Evolutionary conservation across 2,113 vertebrate species (phyloP).

Genomic region (Protomyctophum bolini): DNA sequence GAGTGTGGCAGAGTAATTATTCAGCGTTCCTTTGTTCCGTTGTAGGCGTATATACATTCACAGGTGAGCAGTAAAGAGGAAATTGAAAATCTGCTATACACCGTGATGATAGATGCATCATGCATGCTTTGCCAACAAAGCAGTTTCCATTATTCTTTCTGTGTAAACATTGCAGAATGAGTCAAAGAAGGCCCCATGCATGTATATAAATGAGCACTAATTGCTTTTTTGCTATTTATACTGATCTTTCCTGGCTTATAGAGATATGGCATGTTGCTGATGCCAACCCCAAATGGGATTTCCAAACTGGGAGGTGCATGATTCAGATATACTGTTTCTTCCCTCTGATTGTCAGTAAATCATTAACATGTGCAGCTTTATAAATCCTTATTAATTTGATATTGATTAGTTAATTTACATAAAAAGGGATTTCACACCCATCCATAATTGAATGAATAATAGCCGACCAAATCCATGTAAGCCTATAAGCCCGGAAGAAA

Average conservation of each 20-base stretch:
- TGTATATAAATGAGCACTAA: conserved; percentile 70
- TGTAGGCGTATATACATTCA: background rate
- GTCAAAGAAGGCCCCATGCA: conserved; percentile 46
- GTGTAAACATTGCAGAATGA: conserved; percentile 61
- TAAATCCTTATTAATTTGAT: conserved; percentile 59
- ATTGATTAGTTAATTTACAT: conserved; percentile 65
- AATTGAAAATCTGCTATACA: conserved; percentile 30
- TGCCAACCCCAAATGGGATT: conserved; percentile 76
- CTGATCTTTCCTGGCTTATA: conserved; percentile 69
- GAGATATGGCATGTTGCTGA: conserved; percentile 69
- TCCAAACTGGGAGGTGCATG: conserved; percentile 66
- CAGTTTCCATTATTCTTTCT: conserved; percentile 66
- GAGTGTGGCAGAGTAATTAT: too few relatives aligned
- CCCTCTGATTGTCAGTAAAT: conserved; percentile 48
- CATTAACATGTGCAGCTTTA: conserved; percentile 46
- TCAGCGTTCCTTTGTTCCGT: too few relatives aligned
- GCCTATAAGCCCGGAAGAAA: conserved; percentile 56
- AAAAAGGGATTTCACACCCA: conserved; percentile 60
- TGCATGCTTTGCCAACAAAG: conserved; percentile 42
- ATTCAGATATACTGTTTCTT: conserved; percentile 41
- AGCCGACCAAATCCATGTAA: conserved; percentile 60
- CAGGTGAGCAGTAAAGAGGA: conserved; percentile 40
- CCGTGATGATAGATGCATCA: conserved; percentile 41
- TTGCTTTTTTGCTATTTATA: conserved; percentile 68
- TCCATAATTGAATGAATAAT: conserved; percentile 56